Evolutionary conservation across 2,888 invertebrate genomes (phyloP).

Genomic region (Leptothorax acervorum): DNA sequence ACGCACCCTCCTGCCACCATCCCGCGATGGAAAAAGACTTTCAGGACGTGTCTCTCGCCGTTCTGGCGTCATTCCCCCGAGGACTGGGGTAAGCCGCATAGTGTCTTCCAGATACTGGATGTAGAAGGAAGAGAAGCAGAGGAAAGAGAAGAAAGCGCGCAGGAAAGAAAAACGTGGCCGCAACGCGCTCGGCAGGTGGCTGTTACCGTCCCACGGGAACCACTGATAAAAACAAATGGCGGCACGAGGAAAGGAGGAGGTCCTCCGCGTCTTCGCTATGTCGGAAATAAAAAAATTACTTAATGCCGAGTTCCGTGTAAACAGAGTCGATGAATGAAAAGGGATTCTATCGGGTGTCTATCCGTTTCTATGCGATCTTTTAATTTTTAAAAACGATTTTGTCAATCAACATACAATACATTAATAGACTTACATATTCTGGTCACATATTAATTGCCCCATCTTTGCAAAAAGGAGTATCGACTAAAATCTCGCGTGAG

Average conservation of each 20-base stretch:
- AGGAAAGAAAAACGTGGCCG: slow-evolving; percentile 51
- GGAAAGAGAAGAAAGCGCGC: slow-evolving; percentile 12
- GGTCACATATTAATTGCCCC: background rate
- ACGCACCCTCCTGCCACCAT: slow-evolving; percentile 34
- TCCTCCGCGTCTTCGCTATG: slow-evolving; percentile 70
- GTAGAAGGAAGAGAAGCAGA: slow-evolving; percentile 36
- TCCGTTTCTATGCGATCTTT: background rate
- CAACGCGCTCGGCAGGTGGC: slow-evolving; percentile 73
- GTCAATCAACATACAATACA: background rate
- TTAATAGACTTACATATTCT: background rate
- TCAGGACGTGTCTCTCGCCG: slow-evolving; percentile 55
- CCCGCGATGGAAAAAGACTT: slow-evolving; percentile 64
- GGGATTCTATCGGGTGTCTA: slow-evolving; percentile 12
- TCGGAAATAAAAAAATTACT: slow-evolving; percentile 85
- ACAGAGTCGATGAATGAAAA: slow-evolving; percentile 74
- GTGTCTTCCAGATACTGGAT: slow-evolving; percentile 50
- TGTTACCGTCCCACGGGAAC: slow-evolving; percentile 78
- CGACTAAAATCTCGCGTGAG: background rate
- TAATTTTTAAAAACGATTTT: background rate
- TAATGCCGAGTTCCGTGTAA: slow-evolving; percentile 71
- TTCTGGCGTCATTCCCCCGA: slow-evolving; percentile 62
- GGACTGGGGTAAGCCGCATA: slow-evolving; percentile 72
- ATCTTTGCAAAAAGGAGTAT: background rate
- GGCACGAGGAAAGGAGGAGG: slow-evolving; percentile 75
- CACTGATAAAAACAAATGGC: slow-evolving; percentile 85